Evolutionary conservation across 2,113 vertebrate genomes (phyloP).

Genomic region (Corapipo altera): DNA sequence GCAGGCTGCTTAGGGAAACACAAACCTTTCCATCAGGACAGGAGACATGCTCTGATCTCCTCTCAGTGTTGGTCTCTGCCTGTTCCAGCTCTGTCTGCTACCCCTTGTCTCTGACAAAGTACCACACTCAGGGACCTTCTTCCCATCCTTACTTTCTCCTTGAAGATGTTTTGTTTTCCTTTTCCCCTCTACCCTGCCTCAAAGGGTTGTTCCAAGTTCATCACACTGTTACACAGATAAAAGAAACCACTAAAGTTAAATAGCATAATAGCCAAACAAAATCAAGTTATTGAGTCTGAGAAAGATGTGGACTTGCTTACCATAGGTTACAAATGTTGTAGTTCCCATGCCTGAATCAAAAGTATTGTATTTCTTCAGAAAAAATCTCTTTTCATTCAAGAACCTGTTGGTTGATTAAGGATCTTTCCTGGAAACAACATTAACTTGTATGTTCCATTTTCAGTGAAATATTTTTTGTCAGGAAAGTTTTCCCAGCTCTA

Average conservation of each 20-base stretch:
- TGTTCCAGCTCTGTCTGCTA: neutral
- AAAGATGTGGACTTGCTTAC: neutral
- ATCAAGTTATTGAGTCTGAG: neutral
- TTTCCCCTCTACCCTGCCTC: neutral
- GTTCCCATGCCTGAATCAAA: neutral
- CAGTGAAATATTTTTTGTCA: neutral
- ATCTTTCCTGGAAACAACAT: neutral
- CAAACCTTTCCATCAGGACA: neutral
- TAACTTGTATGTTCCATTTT: neutral
- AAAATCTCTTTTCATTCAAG: neutral
- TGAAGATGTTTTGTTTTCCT: neutral
- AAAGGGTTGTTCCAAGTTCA: neutral
- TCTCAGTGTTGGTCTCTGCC: neutral
- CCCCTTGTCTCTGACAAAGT: neutral
- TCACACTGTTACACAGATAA: neutral
- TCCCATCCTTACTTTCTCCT: fast-evolving
- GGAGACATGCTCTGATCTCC: neutral
- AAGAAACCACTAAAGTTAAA: neutral
- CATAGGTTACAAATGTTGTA: neutral
- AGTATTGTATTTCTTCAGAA: neutral
- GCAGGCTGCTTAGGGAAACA: constrained; percentile 16
- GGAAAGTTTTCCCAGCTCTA: neutral
- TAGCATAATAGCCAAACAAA: neutral
- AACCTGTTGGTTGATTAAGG: neutral
- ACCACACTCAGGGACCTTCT: neutral